Base-by-base conservation (phyloP, 35 echinoderm and acorn worm species). In the Heliocidaris erythrogramma region DNA sequence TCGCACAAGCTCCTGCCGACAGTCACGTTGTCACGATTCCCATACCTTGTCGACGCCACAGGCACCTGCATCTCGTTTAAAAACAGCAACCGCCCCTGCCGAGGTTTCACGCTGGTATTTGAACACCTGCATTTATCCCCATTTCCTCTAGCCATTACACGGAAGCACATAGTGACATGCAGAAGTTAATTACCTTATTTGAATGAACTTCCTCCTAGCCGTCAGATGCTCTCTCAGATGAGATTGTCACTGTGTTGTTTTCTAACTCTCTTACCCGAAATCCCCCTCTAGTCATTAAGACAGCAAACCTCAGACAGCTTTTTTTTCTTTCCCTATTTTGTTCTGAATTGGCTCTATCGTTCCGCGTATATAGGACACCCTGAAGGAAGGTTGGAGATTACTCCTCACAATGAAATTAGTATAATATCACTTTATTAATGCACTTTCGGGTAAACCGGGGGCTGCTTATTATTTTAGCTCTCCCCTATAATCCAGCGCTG, bases 141-240 rank as follows among this genome's bases (percentile, higher is more conserved):
- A 78, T 78, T 78, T 78, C 65, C 65, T 78, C 21, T 7, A 78
- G 65, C 65, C 65, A 78, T 78, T 78, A 78, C 65, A 78, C 65
- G 65, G 65, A 78, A 78, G 14, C 65, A 78, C 65, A 78, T 78
- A 78, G 65, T 78, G 65, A 78, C 65, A 78, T 78, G 65, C 65
- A 78, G 65, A 78, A 78, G 65, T 78, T 78, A 78, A 78, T 78
- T 78, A 78, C 65, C 65, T 78, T 78, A 78, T 78, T 78, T 78
- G 65, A 78, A 78, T 78, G 65, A 78, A 78, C 65, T 78, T 78
- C 65, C 65, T 78, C 65, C 65, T 7, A 78, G 65, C 65, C 65
- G 65, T 78, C 65, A n/a, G 65, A n/a, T 18, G n/a, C 21, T 78
- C 65, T 69, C 60, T 78, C 17, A 78, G 65, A 78, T 78, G 65